phyloP scores from a whole-genome alignment of 2,888 invertebrate genomes.

The Pterostichus niger region DNA sequence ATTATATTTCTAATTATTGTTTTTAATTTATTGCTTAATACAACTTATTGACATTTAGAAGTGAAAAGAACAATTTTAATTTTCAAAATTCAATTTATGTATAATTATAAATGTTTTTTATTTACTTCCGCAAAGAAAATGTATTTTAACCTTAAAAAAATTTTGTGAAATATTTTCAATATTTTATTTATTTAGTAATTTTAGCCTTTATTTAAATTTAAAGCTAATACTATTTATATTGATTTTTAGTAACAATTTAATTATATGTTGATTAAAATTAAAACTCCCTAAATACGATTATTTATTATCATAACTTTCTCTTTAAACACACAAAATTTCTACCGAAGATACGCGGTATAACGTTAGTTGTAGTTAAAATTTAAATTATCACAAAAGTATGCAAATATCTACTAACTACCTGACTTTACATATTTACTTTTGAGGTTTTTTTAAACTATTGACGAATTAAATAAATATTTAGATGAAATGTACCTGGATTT shows the following conservation, averaged over 20 bases:
- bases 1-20: conserved; percentile 29
- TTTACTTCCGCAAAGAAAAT: not conserved
- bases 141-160: conserved; percentile 8
- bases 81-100: not conserved
- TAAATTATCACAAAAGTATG: no score
- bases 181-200: not conserved
- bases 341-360: not conserved
- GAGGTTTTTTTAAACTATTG: not conserved
- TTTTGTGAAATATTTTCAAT: no score
- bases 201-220: not conserved
- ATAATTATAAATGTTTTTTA: not conserved
- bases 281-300: conserved; percentile 1
- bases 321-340: not conserved
- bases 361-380: not conserved
- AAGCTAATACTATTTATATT: no score
- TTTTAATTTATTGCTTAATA: conserved; percentile 20
- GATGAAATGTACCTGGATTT: not conserved
- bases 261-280: no score
- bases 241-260: no score
- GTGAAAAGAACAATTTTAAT: not conserved
- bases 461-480: not conserved
- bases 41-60: conserved; percentile 17
- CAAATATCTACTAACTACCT: no score
- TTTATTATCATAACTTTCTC: conserved; percentile 23
- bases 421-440: no score